Evolutionary conservation across 2,113 vertebrate species (phyloP), one percentile per base, ranked within the genome.

Genomic region (Ranitomeya imitator): DNA sequence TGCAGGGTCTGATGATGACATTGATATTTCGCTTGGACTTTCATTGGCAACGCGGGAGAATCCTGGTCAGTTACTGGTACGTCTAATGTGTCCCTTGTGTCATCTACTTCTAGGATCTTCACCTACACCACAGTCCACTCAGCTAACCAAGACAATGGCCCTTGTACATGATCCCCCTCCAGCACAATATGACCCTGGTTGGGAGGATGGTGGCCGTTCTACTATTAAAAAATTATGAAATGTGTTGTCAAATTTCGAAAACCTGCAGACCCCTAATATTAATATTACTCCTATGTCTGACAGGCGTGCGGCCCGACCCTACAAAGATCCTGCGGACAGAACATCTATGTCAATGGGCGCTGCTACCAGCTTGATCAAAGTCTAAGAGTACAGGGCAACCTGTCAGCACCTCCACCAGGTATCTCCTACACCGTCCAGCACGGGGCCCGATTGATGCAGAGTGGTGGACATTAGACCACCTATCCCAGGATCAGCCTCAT

Each of bases 361-460:
- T 94, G 96, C 19, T 95, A 97, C 84, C 92, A 95, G 21, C 51
- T 96, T 0, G 95, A 92, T 37, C 0, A 90, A 12, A 93, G 94
- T 80, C 90, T 97, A 86, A 93, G 93, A 51, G 89, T 95, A 51
- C n/a, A 19, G 16, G 1, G 0, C 26, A 90, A 0, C 0, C 3
- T 92, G n/a, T 91, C 93, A 0, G 7, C 23, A 0, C 45, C 86
- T 23, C 26, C 23, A 52, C 19, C 60, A 81, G 85, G 60, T 67
- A 83, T 23, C 23, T 45, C 37, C 37, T 45, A 45, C 37, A 45
- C 37, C 37, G 5, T 45, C 37, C 37, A 45, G 37, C 37, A 45
- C 37, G 37, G 37, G 37, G 37, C 37, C 37, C 37, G 5, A 45
- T 5, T 45, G 37, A 45, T 45, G 37, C 37, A 45, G 37, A 45